Evolutionary conservation across 2,113 vertebrate genomes (phyloP).

Genomic region (Sander vitreus): DNA sequence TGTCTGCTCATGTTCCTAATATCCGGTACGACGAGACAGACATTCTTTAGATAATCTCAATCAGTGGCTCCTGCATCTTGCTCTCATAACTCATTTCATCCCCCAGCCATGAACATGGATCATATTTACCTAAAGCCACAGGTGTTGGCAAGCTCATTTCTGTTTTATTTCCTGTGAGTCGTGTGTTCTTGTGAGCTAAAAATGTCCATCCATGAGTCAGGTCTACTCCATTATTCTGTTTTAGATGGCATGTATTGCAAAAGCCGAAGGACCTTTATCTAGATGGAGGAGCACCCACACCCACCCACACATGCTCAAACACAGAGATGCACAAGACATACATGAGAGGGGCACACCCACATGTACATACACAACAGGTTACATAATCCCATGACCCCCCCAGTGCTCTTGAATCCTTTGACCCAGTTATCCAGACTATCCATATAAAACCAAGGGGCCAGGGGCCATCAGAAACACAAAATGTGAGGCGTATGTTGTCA

Average conservation of each 20-base stretch:
- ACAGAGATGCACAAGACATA: neutral
- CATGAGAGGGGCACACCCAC: neutral
- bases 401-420: slow-evolving; percentile 23
- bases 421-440: slow-evolving; percentile 21
- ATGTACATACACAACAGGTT: slow-evolving; percentile 22
- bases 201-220: slow-evolving; percentile 39
- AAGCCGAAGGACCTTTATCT: slow-evolving; percentile 39
- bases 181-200: slow-evolving; percentile 21
- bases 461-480: slow-evolving; percentile 41
- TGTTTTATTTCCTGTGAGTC: slow-evolving; percentile 1
- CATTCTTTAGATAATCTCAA: slow-evolving; percentile 55
- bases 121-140: slow-evolving; percentile 34
- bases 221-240: slow-evolving; percentile 5
- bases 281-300: slow-evolving; percentile 40
- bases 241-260: slow-evolving; percentile 5
- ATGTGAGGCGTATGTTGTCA: slow-evolving; percentile 52
- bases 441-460: slow-evolving; percentile 40
- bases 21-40: slow-evolving; percentile 51
- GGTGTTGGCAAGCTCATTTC: slow-evolving; percentile 17
- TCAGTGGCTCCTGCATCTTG: slow-evolving; percentile 41
- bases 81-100: slow-evolving; percentile 29
- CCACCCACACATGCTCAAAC: too few species aligned
- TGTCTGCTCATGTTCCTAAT: slow-evolving; percentile 54
- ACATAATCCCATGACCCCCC: slow-evolving; percentile 22
- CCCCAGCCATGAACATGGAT: neutral